Evolutionary conservation across 2,113 vertebrate species (phyloP).

Genomic region (cat (Felis catus)): F.catus_Fca126_mat1.0 CM031421.1:35622001-35622500

Average conservation of each 20-base stretch:
- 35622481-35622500: not conserved
- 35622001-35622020: not conserved
- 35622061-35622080: conserved; percentile 30
- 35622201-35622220: conserved; percentile 57
- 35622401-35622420: conserved; percentile 25
- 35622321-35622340: not conserved
- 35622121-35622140: conserved; percentile 70
- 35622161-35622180: conserved; percentile 54
- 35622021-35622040: not conserved
- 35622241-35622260: conserved; percentile 46
- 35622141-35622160: conserved; percentile 70
- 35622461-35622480: not conserved
- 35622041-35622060: conserved; percentile 62
- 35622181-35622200: conserved; percentile 58
- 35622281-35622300: conserved; percentile 62
- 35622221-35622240: conserved; percentile 54
- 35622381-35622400: conserved; percentile 39
- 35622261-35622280: not conserved
- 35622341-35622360: conserved; percentile 22
- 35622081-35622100: conserved; percentile 64
- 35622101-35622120: conserved; percentile 73
- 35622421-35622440: conserved; percentile 50
- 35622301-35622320: conserved; percentile 42
- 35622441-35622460: conserved; percentile 48
- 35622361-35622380: conserved; percentile 30